These are phyloP conservation scores for Choloepus hoffmanni DNA, from an alignment of 2,113 vertebrate genomes.

Conservation along the genomic window DNA sequence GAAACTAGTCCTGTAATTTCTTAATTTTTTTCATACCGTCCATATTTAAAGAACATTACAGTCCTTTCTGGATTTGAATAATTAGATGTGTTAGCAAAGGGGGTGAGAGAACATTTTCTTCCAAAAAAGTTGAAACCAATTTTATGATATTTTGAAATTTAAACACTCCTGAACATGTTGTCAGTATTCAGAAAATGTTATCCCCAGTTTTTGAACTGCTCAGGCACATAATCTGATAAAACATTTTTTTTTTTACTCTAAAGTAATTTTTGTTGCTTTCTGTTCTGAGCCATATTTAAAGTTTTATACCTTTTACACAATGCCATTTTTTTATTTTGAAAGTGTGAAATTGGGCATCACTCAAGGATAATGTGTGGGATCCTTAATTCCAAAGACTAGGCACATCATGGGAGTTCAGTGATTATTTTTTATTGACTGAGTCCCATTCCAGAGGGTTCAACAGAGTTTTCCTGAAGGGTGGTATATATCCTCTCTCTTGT, in stretches of 20 bases:
- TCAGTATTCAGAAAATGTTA: not conserved
- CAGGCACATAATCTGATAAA: constrained; percentile 32
- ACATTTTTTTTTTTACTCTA: constrained; percentile 52
- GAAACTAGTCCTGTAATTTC: not conserved
- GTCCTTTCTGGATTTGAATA: constrained; percentile 14
- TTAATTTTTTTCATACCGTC: not conserved
- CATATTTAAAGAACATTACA: not conserved
- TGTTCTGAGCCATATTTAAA: constrained; percentile 82
- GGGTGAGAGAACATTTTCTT: constrained; percentile 14
- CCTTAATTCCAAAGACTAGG: not conserved
- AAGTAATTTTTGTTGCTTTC: constrained; percentile 80
- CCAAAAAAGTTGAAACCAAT: constrained; percentile 52
- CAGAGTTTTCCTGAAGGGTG: not conserved
- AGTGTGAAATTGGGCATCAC: constrained; percentile 41
- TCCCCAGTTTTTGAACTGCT: constrained; percentile 47
- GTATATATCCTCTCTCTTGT: no score
- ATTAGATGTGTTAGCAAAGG: constrained; percentile 1
- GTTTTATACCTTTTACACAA: constrained; percentile 69
- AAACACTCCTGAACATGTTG: constrained; percentile 31
- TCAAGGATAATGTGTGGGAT: not conserved
- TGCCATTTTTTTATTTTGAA: constrained; percentile 65
- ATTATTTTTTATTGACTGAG: not conserved
- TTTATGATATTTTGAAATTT: constrained; percentile 14
- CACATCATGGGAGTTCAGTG: not conserved
- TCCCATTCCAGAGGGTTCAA: not conserved